Percentiles rank a stretch among this genome's conserved stretches.
phyloP scores from a whole-genome alignment of 2,113 vertebrate genomes.

The Erythrocercus mccallii region DNA sequence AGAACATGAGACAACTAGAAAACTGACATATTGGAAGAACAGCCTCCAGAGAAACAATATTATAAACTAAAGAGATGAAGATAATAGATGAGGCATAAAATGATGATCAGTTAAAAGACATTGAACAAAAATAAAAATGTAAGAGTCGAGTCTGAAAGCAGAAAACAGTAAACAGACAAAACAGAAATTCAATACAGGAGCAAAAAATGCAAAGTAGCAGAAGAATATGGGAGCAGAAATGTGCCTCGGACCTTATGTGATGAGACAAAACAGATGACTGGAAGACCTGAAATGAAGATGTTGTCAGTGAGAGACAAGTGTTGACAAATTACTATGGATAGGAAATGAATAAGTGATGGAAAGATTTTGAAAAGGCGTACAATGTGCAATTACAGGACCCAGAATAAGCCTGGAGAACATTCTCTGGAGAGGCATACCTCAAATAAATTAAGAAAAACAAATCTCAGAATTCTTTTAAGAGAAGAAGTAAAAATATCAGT shows the following conservation, averaged over 20 bases:
- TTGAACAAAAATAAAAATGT: background rate
- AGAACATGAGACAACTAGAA: background rate
- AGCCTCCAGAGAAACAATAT: background rate
- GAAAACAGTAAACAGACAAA: background rate
- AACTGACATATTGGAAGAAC: background rate
- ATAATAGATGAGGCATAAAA: background rate
- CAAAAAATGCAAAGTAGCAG: background rate
- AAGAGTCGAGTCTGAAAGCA: background rate
- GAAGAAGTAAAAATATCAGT: background rate
- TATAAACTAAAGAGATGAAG: background rate
- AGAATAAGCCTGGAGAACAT: background rate
- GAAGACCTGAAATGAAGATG: background rate
- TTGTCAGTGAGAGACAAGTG: background rate
- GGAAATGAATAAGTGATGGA: background rate
- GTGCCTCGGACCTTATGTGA: background rate
- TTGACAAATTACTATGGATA: background rate
- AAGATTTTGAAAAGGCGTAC: background rate
- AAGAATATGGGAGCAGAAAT: background rate
- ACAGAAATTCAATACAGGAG: background rate
- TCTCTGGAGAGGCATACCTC: background rate
- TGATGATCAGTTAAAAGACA: background rate
- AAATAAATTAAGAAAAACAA: background rate
- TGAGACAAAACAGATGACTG: background rate
- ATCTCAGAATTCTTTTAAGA: background rate
- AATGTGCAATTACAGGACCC: background rate